These are phyloP conservation scores for Lepidotrigona ventralis DNA, from an alignment of 1,140 invertebrate species.

Conservation along the genomic window DNA sequence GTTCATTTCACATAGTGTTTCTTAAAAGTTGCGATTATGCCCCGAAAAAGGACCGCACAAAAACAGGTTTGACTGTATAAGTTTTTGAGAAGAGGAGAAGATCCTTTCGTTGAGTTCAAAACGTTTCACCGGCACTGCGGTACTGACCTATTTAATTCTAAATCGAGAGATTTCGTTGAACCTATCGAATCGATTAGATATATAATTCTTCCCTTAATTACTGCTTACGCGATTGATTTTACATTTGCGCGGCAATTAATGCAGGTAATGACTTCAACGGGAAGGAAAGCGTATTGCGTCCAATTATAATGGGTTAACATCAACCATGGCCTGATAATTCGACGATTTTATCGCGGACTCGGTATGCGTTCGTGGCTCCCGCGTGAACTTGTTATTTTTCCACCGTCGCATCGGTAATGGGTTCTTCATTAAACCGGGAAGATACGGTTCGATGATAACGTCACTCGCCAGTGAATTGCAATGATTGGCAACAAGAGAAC, in stretches of 20 bases:
- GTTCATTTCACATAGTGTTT: too few species aligned
- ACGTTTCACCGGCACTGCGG: too few species aligned
- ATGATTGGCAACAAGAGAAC: too few species aligned
- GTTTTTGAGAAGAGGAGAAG: too few species aligned
- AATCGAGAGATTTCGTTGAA: not conserved
- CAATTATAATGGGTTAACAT: not conserved
- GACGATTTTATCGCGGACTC: too few species aligned
- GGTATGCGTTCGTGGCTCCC: not conserved
- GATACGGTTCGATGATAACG: not conserved
- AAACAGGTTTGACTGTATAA: too few species aligned
- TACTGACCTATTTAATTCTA: not conserved
- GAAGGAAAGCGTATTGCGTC: not conserved
- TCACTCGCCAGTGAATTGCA: not conserved
- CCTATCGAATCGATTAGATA: not conserved
- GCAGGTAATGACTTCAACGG: not conserved
- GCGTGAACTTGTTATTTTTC: not conserved
- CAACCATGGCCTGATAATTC: not conserved
- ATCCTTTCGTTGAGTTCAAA: too few species aligned
- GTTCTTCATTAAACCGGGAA: not conserved
- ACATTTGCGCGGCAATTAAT: not conserved
- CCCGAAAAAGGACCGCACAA: too few species aligned
- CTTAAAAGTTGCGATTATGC: too few species aligned
- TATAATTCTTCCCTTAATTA: constrained; percentile 9
- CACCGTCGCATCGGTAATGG: too few species aligned
- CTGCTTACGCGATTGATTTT: constrained; percentile 3